Evolutionary conservation across 2,888 invertebrate species (phyloP).

Genomic region (Drosophila lutescens): DNA sequence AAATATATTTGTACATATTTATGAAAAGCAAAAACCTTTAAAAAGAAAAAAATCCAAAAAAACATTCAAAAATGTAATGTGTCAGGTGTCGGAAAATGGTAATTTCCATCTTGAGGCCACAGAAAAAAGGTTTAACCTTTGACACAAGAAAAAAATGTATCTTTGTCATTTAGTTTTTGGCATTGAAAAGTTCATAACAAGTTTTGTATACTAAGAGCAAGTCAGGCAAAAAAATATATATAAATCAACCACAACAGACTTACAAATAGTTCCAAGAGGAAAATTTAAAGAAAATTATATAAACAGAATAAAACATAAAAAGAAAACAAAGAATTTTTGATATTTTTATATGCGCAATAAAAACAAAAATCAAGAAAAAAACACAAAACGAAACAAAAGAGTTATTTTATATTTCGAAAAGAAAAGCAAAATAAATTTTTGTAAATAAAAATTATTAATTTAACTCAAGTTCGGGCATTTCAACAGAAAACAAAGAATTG

Average conservation of each 20-base stretch:
- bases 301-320: slow-evolving; percentile 31
- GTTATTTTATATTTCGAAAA: slow-evolving; percentile 58
- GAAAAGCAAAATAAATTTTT: slow-evolving; percentile 33
- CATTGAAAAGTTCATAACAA: slow-evolving; percentile 44
- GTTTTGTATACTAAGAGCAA: slow-evolving; percentile 49
- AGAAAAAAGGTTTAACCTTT: slow-evolving; percentile 48
- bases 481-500: slow-evolving; percentile 56
- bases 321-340: slow-evolving; percentile 64
- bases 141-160: slow-evolving; percentile 31
- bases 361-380: slow-evolving; percentile 49
- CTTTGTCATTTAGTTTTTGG: slow-evolving; percentile 56
- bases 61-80: slow-evolving; percentile 21
- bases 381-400: slow-evolving; percentile 50
- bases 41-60: slow-evolving; percentile 36
- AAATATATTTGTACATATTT: slow-evolving; percentile 73
- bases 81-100: slow-evolving; percentile 23
- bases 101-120: slow-evolving; percentile 45
- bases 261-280: slow-evolving; percentile 46
- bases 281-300: slow-evolving; percentile 47
- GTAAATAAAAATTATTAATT: slow-evolving; percentile 48
- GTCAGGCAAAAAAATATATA: slow-evolving; percentile 36
- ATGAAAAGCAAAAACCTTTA: slow-evolving; percentile 46
- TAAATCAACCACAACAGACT: slow-evolving; percentile 43
- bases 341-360: slow-evolving; percentile 78
- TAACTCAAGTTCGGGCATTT: slow-evolving; percentile 63